Percentiles rank a stretch among this genome's conserved stretches.
phyloP scores from a whole-genome alignment of 2,113 vertebrate genomes.

The Odobenus rosmarus region DNA sequence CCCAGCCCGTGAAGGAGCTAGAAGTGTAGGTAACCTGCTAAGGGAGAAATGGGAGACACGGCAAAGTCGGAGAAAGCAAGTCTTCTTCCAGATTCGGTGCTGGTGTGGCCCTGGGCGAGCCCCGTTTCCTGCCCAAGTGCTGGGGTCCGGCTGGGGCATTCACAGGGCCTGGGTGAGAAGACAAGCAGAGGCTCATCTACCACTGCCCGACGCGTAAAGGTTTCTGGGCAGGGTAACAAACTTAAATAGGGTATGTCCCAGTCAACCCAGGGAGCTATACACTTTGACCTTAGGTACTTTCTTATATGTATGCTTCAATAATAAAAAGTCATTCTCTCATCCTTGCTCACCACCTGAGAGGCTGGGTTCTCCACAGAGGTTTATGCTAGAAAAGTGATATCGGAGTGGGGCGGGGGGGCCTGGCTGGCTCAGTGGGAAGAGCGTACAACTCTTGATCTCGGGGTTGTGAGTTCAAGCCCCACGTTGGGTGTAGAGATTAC shows the following conservation, averaged over 20 bases:
- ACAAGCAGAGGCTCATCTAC: background rate
- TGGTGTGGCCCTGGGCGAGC: background rate
- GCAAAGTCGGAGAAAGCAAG: background rate
- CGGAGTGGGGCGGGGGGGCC: background rate
- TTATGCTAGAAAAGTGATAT: background rate
- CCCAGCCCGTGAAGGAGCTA: no score
- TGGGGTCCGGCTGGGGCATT: background rate
- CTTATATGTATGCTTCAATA: no score
- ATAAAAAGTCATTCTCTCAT: background rate
- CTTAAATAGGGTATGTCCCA: background rate
- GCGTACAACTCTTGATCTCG: background rate
- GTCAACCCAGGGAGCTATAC: background rate
- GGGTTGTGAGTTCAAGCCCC: background rate
- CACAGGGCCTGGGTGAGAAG: background rate
- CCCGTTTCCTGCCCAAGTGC: background rate
- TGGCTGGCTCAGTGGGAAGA: background rate
- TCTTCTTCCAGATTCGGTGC: background rate
- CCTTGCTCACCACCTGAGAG: background rate
- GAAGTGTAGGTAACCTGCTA: fast-evolving
- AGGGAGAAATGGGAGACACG: fast-evolving
- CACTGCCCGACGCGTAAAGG: background rate
- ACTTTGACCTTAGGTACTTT: background rate
- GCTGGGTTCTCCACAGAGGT: background rate
- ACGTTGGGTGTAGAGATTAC: background rate
- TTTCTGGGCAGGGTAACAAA: background rate